Percentiles rank a stretch among this genome's conserved stretches.
These are phyloP conservation scores for Scaptomyza graminum DNA, from an alignment of 1,140 invertebrate species.

Conservation along the genomic window DNA sequence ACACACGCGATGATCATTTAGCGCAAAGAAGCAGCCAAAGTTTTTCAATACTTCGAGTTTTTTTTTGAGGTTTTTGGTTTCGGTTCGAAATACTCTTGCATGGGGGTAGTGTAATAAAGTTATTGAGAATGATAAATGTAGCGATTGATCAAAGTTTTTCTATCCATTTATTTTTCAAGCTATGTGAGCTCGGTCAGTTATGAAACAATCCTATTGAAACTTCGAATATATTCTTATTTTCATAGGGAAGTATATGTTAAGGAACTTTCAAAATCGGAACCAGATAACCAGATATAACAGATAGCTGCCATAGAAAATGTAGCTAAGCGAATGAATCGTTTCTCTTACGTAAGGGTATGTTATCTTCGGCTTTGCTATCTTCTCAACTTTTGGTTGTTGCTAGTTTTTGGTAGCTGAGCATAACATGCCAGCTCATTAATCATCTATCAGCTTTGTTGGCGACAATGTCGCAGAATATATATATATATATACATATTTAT, in stretches of 20 bases:
- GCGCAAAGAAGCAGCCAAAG: conserved; percentile 67
- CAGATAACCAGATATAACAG: background rate
- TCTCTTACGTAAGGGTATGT: background rate
- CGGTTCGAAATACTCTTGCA: conserved; percentile 10
- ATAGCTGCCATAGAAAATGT: background rate
- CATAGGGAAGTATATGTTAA: background rate
- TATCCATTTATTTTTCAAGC: background rate
- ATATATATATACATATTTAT: conserved; percentile 18
- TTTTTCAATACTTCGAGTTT: conserved; percentile 14
- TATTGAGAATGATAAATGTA: background rate
- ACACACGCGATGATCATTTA: conserved; percentile 74
- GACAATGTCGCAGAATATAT: conserved; percentile 66
- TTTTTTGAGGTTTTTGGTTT: conserved; percentile 25
- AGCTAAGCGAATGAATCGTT: too few relatives aligned
- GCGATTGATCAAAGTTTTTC: background rate
- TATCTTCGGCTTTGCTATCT: background rate
- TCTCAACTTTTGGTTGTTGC: conserved; percentile 15
- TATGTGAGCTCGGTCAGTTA: background rate
- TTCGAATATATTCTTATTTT: background rate
- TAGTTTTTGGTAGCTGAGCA: conserved; percentile 41
- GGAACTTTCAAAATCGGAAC: background rate
- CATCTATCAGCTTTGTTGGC: conserved; percentile 69
- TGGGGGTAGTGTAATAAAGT: background rate
- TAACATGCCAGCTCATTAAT: conserved; percentile 69
- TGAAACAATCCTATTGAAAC: background rate